These are phyloP conservation scores for Tromatobia lineatoria DNA, from an alignment of 2,888 invertebrate genomes.

Conservation along the genomic window DNA sequence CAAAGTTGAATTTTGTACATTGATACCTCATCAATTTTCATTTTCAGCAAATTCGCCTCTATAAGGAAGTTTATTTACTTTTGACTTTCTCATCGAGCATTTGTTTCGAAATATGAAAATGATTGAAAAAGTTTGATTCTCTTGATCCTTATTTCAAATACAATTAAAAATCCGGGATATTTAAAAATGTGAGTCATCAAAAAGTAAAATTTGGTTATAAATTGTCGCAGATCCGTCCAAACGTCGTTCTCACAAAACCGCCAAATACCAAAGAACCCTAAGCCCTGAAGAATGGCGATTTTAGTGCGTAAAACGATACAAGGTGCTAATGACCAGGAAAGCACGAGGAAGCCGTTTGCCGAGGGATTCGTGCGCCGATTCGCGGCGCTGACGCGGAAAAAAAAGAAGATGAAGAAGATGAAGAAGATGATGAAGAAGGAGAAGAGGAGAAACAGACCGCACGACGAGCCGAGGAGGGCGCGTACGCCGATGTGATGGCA, in stretches of 20 bases:
- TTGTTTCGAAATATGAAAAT: too few relatives aligned
- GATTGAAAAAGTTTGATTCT: too few relatives aligned
- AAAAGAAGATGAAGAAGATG: background rate
- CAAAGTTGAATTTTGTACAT: too few relatives aligned
- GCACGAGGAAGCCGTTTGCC: conserved; percentile 35
- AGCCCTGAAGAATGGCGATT: background rate
- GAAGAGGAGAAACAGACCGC: conserved; percentile 45
- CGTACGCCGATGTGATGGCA: conserved; percentile 1
- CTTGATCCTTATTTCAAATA: too few relatives aligned
- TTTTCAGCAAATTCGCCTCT: too few relatives aligned
- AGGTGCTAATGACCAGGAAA: conserved; percentile 52
- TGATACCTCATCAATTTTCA: too few relatives aligned
- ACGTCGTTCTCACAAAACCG: background rate
- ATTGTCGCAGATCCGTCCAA: background rate
- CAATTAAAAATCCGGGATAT: too few relatives aligned
- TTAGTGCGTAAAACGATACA: conserved; percentile 22
- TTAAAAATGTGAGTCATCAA: too few relatives aligned
- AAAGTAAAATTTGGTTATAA: too few relatives aligned
- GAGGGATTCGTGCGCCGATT: conserved; percentile 45
- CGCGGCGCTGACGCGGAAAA: conserved; percentile 17
- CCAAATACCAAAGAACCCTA: background rate
- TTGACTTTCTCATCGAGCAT: background rate
- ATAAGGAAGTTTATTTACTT: too few relatives aligned
- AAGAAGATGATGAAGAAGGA: conserved; percentile 37
- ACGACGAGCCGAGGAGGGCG: conserved; percentile 71